phyloP scores from a whole-genome alignment of 2,888 invertebrate genomes.

The Dolichomitus sp. region DNA sequence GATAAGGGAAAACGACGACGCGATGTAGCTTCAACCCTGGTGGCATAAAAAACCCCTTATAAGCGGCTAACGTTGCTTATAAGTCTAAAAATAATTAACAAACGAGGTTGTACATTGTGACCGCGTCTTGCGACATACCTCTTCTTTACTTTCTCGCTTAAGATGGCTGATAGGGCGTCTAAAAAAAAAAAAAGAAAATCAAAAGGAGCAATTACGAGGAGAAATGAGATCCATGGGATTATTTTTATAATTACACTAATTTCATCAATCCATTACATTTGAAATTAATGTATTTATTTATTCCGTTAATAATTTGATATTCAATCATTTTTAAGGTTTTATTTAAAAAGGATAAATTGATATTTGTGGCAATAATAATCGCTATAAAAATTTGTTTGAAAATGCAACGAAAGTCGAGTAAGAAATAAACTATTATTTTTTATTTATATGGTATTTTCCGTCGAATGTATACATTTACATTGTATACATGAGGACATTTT shows the following conservation, averaged over 20 bases:
- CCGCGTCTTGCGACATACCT: slow-evolving; percentile 13
- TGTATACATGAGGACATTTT: no score
- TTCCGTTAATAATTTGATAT: no score
- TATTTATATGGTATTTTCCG: no score
- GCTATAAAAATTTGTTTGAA: no score
- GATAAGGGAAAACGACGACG: not conserved
- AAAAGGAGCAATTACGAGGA: not conserved
- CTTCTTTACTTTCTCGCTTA: slow-evolving; percentile 10
- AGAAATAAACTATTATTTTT: not conserved
- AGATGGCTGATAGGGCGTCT: slow-evolving; percentile 1
- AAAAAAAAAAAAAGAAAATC: slow-evolving; percentile 17
- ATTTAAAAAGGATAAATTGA: no score
- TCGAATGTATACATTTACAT: no score
- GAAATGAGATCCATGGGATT: not conserved
- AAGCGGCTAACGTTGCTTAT: slow-evolving; percentile 2
- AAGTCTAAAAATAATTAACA: slow-evolving; percentile 69
- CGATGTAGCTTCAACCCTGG: slow-evolving; percentile 13
- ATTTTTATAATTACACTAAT: no score
- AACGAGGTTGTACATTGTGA: slow-evolving; percentile 52
- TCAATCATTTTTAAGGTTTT: no score
- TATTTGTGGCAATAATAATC: no score
- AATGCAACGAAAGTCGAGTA: not conserved
- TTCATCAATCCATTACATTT: no score
- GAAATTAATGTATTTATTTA: no score
- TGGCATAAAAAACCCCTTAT: slow-evolving; percentile 9